Percentiles rank a stretch among this genome's conserved stretches.
phyloP scores from a whole-genome alignment of 2,113 vertebrate species.

The Procavia capensis region DNA sequence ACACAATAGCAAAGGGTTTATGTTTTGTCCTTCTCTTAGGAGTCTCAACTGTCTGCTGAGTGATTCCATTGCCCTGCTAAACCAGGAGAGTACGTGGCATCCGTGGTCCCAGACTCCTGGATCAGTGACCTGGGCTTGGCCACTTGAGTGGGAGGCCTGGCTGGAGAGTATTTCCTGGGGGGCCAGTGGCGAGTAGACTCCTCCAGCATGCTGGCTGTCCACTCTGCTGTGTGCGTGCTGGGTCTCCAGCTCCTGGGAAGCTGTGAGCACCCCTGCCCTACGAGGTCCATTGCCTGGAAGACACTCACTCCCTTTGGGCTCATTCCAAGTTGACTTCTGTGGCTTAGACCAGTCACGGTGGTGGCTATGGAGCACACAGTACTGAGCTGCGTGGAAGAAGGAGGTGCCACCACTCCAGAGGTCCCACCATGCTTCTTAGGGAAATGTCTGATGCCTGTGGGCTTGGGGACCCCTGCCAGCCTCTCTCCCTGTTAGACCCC shows the following conservation, averaged over 20 bases:
- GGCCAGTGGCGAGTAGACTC: not conserved
- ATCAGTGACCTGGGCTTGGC: not conserved
- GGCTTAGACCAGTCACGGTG: not conserved
- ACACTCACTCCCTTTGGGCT: not conserved
- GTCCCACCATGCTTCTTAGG: accelerated
- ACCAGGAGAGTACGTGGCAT: not conserved
- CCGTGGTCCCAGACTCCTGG: not conserved
- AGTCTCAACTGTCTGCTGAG: not conserved
- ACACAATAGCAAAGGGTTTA: no score
- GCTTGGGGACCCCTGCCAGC: accelerated
- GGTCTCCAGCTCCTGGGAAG: not conserved
- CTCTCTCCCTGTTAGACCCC: not conserved
- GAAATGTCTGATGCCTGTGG: not conserved
- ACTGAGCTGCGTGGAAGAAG: not conserved
- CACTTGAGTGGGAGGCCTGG: not conserved
- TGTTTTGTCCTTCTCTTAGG: not conserved
- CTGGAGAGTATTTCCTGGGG: not conserved
- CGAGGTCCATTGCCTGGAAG: not conserved
- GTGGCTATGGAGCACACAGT: not conserved
- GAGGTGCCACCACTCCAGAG: accelerated
- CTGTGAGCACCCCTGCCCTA: not conserved
- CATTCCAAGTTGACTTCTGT: not conserved
- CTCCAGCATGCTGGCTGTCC: not conserved
- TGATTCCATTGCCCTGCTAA: no score
- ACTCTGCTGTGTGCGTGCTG: no score